Evolutionary conservation across 2,888 invertebrate species (phyloP).

Genomic region (Hermodice carunculata): DNA sequence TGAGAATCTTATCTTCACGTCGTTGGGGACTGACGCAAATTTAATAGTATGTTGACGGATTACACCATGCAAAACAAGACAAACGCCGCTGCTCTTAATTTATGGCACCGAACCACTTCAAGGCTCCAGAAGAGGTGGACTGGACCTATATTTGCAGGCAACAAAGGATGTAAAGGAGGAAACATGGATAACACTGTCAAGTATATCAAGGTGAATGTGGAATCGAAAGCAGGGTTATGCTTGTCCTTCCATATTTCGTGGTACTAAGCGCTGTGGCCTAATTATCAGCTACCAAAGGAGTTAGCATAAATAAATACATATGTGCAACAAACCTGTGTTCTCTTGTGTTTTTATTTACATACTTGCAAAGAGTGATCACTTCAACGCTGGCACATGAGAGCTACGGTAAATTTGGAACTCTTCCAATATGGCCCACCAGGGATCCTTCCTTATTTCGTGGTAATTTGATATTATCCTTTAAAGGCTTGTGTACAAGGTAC

Average conservation of each 20-base stretch:
- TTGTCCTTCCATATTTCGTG: too few species aligned
- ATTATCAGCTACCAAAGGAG: constrained; percentile 82
- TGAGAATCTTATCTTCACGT: not conserved
- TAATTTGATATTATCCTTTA: too few species aligned
- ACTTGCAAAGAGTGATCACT: too few species aligned
- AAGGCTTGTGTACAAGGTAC: too few species aligned
- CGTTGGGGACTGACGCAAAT: constrained; percentile 9
- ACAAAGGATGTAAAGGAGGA: constrained; percentile 53
- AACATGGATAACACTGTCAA: constrained; percentile 51
- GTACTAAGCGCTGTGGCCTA: too few species aligned
- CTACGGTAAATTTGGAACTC: too few species aligned
- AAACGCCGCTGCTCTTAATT: constrained; percentile 6
- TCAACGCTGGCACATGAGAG: too few species aligned
- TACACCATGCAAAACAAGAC: not conserved
- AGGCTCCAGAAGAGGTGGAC: constrained; percentile 39
- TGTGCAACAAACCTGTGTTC: not conserved
- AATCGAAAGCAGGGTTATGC: too few species aligned
- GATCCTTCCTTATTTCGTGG: too few species aligned
- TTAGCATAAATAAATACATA: constrained; percentile 20
- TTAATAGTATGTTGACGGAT: constrained; percentile 12
- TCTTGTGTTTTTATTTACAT: too few species aligned
- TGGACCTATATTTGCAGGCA: constrained; percentile 53
- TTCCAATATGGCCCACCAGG: too few species aligned
- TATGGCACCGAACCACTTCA: constrained; percentile 14
- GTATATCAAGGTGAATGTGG: constrained; percentile 72